Conservation (phyloP, 2,797 vertebrate genomes). For the Gymnoscopelus braueri region DNA sequence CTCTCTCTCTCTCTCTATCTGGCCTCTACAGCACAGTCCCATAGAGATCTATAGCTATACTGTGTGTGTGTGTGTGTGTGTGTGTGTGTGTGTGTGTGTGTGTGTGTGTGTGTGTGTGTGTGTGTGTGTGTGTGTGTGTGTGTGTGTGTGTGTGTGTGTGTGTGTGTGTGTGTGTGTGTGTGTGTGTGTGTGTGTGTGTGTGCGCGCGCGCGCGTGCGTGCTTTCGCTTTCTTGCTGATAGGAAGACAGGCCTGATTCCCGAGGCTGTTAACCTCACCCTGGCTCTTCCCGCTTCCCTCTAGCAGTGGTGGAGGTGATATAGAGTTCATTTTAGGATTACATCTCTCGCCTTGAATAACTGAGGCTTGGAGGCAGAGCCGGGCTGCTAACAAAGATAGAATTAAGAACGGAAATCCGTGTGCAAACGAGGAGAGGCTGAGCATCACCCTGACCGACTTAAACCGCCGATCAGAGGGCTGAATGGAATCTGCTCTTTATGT, state of each 20-base stretch:
- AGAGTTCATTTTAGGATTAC: slow-evolving; percentile 48
- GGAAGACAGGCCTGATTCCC: slow-evolving; percentile 5
- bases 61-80: slow-evolving; percentile 1
- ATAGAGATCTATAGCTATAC: slow-evolving; percentile 33
- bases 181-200: slow-evolving; percentile 4
- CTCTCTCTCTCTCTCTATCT: slow-evolving; percentile 21
- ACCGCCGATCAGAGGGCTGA: slow-evolving; percentile 50
- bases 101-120: neutral
- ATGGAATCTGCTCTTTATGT: slow-evolving; percentile 31
- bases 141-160: neutral
- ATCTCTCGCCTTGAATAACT: slow-evolving; percentile 27
- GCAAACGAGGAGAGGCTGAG: slow-evolving; percentile 33
- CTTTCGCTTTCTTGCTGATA: neutral
- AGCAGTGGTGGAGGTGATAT: slow-evolving; percentile 27
- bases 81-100: slow-evolving; percentile 9
- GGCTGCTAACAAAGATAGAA: slow-evolving; percentile 50
- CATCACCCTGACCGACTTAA: slow-evolving; percentile 53
- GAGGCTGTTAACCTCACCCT: slow-evolving; percentile 16
- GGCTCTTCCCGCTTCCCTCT: slow-evolving; percentile 24
- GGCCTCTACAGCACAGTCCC: slow-evolving; percentile 43
- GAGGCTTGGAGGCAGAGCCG: slow-evolving; percentile 17
- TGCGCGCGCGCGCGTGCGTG: neutral
- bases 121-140: slow-evolving; percentile 5
- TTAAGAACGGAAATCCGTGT: slow-evolving; percentile 50
- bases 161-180: neutral